Evolutionary conservation across 2,888 invertebrate species (phyloP), one percentile per base, ranked within the genome.

Genomic region (Hybos culiciformis): DNA sequence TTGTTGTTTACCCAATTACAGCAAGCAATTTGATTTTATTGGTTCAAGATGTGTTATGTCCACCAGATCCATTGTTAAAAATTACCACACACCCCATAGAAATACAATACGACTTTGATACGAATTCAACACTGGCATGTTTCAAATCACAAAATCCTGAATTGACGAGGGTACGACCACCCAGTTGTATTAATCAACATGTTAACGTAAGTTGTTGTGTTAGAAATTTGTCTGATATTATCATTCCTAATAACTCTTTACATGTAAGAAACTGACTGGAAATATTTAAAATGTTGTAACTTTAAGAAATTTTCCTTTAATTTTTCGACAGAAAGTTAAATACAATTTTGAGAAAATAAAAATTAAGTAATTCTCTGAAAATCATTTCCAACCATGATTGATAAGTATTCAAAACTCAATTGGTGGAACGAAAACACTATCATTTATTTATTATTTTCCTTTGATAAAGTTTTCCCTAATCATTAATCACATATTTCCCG

Each of bases 1-100:
- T 81, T 63, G 77, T 82, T 50, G 79, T 78, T 3, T 75, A 82
- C 51, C 72, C 77, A 33, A 83, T 88, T 45, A 79, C 80, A 46
- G 74, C 75, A 51, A 86, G 82, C 41, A 88, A 87, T 60, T 73
- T 88, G 67, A 67, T 90, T 45, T 68, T 88, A 55, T 67, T 88
- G 37, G 83, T 84, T 15, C 76, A 85, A n/a, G 78, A 84, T 56
- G 70, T 68, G 15, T 66, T 74, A 46, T 83, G 82, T 56, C 70
- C 70, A 42, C 68, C 67, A 3, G 73, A 72, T 38, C 69, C 67
- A 1, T 57, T 68, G 1, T 63, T 69, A 48, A 56, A 66, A 9
- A 56, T 67, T 3, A 67, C 68, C 1, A 61, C 65, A 11, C 58
- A 61, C 51, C 64, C 66, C 9, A 42, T 67, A 63, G 43, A 67